Evolutionary conservation across 2,113 vertebrate genomes (phyloP).

Genomic region (Lota lota): DNA sequence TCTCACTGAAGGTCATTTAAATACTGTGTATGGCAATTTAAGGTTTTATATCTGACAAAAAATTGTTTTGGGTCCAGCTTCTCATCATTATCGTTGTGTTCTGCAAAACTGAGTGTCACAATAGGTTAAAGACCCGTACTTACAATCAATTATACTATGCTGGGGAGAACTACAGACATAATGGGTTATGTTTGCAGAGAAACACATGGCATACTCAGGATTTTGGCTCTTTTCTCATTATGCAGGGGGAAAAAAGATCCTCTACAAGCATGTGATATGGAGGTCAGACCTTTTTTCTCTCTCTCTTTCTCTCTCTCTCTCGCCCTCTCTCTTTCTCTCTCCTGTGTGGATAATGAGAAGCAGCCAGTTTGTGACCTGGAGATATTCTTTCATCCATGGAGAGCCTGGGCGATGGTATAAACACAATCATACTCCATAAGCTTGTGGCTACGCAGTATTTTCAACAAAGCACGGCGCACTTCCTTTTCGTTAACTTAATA

Average conservation of each 20-base stretch:
- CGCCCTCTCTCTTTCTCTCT: constrained; percentile 7
- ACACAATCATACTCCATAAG: constrained; percentile 8
- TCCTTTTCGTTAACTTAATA: not conserved
- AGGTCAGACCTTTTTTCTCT: not conserved
- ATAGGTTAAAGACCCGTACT: too few relatives aligned
- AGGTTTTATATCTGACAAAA: too few relatives aligned
- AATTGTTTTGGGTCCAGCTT: too few relatives aligned
- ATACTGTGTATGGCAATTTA: too few relatives aligned
- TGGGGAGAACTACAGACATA: too few relatives aligned
- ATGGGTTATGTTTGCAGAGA: too few relatives aligned
- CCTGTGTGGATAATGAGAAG: constrained; percentile 20
- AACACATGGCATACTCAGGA: too few relatives aligned
- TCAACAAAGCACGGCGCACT: not conserved
- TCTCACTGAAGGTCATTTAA: too few relatives aligned
- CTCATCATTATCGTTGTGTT: too few relatives aligned
- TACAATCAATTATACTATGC: too few relatives aligned
- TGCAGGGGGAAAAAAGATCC: too few relatives aligned
- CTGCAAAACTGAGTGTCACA: too few relatives aligned
- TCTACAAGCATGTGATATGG: not conserved
- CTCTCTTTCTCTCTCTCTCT: constrained; percentile 6
- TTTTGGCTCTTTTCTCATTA: not conserved
- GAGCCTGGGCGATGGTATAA: constrained; percentile 14
- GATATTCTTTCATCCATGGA: constrained; percentile 17
- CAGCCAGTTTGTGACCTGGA: constrained; percentile 23
- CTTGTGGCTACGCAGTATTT: not conserved